These are phyloP conservation scores for Lobophora halterata DNA, from an alignment of 2,888 invertebrate genomes.

Conservation along the genomic window DNA sequence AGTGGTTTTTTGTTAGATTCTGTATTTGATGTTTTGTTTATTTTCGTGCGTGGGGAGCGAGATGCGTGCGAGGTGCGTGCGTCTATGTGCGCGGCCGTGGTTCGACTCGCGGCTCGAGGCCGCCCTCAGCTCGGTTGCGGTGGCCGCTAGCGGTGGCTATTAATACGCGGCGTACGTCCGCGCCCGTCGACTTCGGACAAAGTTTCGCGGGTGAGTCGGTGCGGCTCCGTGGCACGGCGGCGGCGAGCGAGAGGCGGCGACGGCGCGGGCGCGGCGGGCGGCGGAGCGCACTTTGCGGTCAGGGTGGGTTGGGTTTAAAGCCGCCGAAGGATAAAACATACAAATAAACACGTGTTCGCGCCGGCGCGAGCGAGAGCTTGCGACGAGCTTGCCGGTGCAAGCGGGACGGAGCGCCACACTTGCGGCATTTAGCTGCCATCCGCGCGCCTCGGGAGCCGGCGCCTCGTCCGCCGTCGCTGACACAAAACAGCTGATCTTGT, in stretches of 20 bases:
- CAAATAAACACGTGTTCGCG: slow-evolving; percentile 83
- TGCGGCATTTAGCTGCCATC: slow-evolving; percentile 77
- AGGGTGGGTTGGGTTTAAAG: slow-evolving; percentile 85
- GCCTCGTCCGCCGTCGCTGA: slow-evolving; percentile 32
- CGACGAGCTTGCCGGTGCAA: slow-evolving; percentile 59
- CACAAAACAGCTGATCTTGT: slow-evolving; percentile 11
- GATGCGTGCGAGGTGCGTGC: slow-evolving; percentile 62
- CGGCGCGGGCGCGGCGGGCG: slow-evolving; percentile 80
- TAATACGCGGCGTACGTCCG: slow-evolving; percentile 77
- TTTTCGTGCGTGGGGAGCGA: slow-evolving; percentile 29
- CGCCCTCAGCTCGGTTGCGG: slow-evolving; percentile 57
- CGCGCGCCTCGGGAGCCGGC: slow-evolving; percentile 48
- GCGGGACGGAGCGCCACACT: slow-evolving; percentile 65
- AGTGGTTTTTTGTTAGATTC: slow-evolving; percentile 41
- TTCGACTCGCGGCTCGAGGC: slow-evolving; percentile 53
- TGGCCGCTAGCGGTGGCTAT: slow-evolving; percentile 73
- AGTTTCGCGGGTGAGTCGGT: slow-evolving; percentile 76
- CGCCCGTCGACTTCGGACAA: slow-evolving; percentile 78
- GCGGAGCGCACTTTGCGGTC: slow-evolving; percentile 84
- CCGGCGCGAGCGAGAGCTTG: slow-evolving; percentile 81
- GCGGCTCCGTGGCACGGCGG: slow-evolving; percentile 63
- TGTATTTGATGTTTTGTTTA: slow-evolving; percentile 35
- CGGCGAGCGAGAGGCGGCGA: slow-evolving; percentile 73
- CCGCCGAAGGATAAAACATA: slow-evolving; percentile 84
- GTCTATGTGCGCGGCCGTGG: slow-evolving; percentile 48